These are phyloP conservation scores for Semnornis frantzii DNA, from an alignment of 2,113 vertebrate genomes.

Conservation along the genomic window DNA sequence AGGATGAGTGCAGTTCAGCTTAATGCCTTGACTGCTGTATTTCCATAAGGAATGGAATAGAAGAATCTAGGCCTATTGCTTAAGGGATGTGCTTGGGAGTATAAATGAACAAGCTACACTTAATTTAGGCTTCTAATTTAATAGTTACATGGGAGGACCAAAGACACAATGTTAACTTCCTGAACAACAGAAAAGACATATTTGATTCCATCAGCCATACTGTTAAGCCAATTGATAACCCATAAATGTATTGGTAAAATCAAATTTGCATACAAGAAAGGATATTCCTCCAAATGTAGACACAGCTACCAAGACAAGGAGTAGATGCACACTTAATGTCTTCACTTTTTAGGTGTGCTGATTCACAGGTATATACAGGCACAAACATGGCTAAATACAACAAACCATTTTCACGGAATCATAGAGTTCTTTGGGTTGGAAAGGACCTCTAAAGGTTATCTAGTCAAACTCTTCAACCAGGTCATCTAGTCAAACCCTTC, in stretches of 20 bases:
- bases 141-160: not conserved
- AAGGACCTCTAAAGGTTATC: too few relatives aligned
- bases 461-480: too few relatives aligned
- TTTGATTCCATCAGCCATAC: not conserved
- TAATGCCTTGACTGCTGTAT: not conserved
- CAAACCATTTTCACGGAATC: not conserved
- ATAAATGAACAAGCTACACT: not conserved
- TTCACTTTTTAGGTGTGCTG: not conserved
- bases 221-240: not conserved
- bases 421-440: too few relatives aligned
- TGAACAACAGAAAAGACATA: not conserved
- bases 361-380: not conserved
- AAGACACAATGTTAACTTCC: not conserved
- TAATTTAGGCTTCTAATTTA: not conserved
- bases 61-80: not conserved
- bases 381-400: not conserved
- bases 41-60: not conserved
- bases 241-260: not conserved
- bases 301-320: not conserved
- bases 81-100: not conserved
- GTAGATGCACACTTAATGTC: not conserved
- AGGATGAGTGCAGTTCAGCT: not conserved
- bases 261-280: not conserved
- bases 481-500: too few relatives aligned
- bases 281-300: not conserved